Evolutionary conservation across 2,888 invertebrate genomes (phyloP).

Genomic region (Pachycephus smyrnensis): DNA sequence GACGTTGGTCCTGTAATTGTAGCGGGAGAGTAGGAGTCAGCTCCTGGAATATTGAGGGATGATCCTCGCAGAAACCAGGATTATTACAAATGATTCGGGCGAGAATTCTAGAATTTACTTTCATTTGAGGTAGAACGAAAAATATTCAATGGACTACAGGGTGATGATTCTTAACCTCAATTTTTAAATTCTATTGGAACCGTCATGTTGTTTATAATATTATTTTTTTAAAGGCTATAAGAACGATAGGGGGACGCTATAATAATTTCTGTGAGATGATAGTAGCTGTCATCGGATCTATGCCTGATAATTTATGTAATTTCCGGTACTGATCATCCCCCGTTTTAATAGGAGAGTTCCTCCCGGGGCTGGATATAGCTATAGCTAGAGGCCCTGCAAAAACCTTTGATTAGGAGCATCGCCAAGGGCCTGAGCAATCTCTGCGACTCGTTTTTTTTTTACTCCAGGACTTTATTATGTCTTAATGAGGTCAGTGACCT

Average conservation of each 20-base stretch:
- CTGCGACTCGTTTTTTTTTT: slow-evolving; percentile 30
- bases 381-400: background rate
- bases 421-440: slow-evolving; percentile 36
- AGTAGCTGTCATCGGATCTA: too few relatives aligned
- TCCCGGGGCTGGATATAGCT: background rate
- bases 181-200: too few relatives aligned
- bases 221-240: too few relatives aligned
- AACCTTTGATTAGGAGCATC: slow-evolving; percentile 41
- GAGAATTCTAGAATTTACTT: background rate
- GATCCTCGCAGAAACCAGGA: background rate
- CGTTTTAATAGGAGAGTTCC: background rate
- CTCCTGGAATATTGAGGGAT: too few relatives aligned
- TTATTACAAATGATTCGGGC: background rate
- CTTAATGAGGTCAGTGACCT: slow-evolving; percentile 51
- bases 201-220: too few relatives aligned
- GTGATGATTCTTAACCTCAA: too few relatives aligned
- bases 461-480: slow-evolving; percentile 49
- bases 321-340: background rate
- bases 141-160: too few relatives aligned
- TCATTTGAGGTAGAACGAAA: background rate
- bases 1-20: background rate
- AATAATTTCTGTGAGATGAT: too few relatives aligned
- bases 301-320: background rate
- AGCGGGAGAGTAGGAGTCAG: background rate
- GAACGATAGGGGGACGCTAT: too few relatives aligned